Conservation (phyloP, 2,113 vertebrate species). For the Phycodurus eques region DNA sequence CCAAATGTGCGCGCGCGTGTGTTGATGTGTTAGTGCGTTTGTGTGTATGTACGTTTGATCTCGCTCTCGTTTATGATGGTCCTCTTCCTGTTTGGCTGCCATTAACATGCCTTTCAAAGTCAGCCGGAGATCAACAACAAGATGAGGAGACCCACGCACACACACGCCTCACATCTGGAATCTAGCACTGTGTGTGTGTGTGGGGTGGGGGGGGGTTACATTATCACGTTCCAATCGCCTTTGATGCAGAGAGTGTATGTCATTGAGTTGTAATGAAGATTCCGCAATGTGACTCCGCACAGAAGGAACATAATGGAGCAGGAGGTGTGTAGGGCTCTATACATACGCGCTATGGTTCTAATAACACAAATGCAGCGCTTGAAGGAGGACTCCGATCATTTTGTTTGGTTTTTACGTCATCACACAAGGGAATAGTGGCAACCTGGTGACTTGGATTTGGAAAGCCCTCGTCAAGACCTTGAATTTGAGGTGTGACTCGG, state of each 20-base stretch:
- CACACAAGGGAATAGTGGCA: too few relatives aligned
- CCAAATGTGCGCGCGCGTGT: constrained; percentile 44
- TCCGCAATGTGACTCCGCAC: not conserved
- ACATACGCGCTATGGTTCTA: too few relatives aligned
- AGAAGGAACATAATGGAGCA: too few relatives aligned
- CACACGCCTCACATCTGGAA: constrained; percentile 47
- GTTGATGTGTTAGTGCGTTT: constrained; percentile 1
- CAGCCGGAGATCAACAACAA: constrained; percentile 45
- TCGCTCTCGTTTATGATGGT: constrained; percentile 44
- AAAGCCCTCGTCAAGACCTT: too few relatives aligned
- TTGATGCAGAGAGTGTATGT: not conserved
- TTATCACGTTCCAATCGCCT: not conserved
- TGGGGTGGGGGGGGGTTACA: not conserved
- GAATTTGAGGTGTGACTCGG: not conserved
- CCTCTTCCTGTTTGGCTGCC: constrained; percentile 59
- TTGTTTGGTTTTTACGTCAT: too few relatives aligned
- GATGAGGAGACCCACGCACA: constrained; percentile 19
- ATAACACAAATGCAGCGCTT: too few relatives aligned
- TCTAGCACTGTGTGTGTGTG: constrained; percentile 2
- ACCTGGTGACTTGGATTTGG: too few relatives aligned
- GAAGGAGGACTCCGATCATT: too few relatives aligned
- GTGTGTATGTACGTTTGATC: constrained; percentile 43
- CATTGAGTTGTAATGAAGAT: not conserved
- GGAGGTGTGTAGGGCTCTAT: too few relatives aligned
- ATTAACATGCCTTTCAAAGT: constrained; percentile 44